phyloP scores from a whole-genome alignment of 1,140 invertebrate species.

The Drosophila tani region DNA sequence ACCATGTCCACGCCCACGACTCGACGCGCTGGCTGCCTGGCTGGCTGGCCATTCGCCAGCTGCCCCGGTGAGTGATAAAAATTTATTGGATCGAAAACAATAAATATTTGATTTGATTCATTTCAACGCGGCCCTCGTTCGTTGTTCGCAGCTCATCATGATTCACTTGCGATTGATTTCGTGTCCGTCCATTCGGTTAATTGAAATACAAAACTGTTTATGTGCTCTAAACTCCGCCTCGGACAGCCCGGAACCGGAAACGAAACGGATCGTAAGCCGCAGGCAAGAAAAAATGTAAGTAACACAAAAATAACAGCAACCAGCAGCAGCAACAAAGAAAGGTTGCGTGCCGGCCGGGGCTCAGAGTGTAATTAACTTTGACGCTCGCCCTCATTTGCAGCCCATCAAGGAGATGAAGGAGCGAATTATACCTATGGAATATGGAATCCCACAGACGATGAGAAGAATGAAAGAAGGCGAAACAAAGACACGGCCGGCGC shows the following conservation, averaged over 20 bases:
- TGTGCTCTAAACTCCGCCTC: constrained; percentile 15
- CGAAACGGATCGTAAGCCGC: constrained; percentile 7
- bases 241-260: neutral
- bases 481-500: constrained; percentile 32
- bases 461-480: constrained; percentile 20
- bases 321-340: constrained; percentile 14
- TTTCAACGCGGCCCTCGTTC: constrained; percentile 42
- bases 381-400: constrained; percentile 66
- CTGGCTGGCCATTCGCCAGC: constrained; percentile 23
- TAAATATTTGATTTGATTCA: constrained; percentile 84
- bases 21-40: neutral
- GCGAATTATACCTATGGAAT: constrained; percentile 37
- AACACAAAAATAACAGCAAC: constrained; percentile 6
- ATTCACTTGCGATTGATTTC: constrained; percentile 69
- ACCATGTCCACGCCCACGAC: constrained; percentile 36
- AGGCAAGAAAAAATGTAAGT: constrained; percentile 13
- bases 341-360: constrained; percentile 39
- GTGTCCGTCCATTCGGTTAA: constrained; percentile 61
- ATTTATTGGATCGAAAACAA: constrained; percentile 83
- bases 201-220: constrained; percentile 68
- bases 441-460: neutral
- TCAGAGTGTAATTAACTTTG: constrained; percentile 60
- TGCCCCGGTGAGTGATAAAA: constrained; percentile 75
- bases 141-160: constrained; percentile 57
- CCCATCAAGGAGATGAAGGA: constrained; percentile 62